A percentile compares a stretch with the other conserved stretches of the same genome.
These are phyloP conservation scores for Zaprionus lachaisei DNA, from an alignment of 1,140 invertebrate species.

Conservation along the genomic window DNA sequence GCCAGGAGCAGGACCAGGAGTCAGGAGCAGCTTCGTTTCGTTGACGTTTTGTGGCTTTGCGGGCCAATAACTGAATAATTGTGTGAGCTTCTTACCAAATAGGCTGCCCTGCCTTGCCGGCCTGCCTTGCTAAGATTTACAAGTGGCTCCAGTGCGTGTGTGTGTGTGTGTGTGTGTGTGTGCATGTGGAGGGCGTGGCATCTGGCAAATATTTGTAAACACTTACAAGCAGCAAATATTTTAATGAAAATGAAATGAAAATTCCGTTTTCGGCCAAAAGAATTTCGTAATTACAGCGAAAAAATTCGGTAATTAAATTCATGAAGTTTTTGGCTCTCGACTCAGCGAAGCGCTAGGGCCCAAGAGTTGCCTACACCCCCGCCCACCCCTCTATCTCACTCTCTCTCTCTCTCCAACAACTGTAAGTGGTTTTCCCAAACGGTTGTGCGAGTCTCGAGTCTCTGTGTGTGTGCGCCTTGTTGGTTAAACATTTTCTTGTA, in stretches of 20 bases:
- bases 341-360: slow-evolving; percentile 43
- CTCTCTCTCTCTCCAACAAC: slow-evolving; percentile 8
- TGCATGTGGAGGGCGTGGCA: not conserved
- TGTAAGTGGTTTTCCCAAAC: slow-evolving; percentile 40
- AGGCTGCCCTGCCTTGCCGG: slow-evolving; percentile 1
- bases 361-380: slow-evolving; percentile 1
- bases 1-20: not conserved
- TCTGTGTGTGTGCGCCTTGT: slow-evolving; percentile 56
- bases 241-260: slow-evolving; percentile 82
- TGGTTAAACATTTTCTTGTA: slow-evolving; percentile 80
- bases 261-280: slow-evolving; percentile 79
- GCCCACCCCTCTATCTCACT: not conserved
- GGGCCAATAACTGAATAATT: slow-evolving; percentile 80
- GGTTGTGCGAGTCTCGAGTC: slow-evolving; percentile 2
- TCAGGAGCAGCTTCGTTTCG: slow-evolving; percentile 20
- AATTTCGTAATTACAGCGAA: slow-evolving; percentile 82
- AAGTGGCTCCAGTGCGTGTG: slow-evolving; percentile 1
- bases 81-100: slow-evolving; percentile 28
- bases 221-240: slow-evolving; percentile 73
- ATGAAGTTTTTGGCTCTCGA: slow-evolving; percentile 67
- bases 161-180: not conserved
- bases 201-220: slow-evolving; percentile 67
- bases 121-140: slow-evolving; percentile 9
- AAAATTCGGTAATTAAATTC: slow-evolving; percentile 82
- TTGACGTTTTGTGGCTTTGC: slow-evolving; percentile 72